A percentile compares a stretch with the other conserved stretches of the same genome.
phyloP scores from a whole-genome alignment of 1,140 invertebrate species.

The Galleria mellonella region DNA sequence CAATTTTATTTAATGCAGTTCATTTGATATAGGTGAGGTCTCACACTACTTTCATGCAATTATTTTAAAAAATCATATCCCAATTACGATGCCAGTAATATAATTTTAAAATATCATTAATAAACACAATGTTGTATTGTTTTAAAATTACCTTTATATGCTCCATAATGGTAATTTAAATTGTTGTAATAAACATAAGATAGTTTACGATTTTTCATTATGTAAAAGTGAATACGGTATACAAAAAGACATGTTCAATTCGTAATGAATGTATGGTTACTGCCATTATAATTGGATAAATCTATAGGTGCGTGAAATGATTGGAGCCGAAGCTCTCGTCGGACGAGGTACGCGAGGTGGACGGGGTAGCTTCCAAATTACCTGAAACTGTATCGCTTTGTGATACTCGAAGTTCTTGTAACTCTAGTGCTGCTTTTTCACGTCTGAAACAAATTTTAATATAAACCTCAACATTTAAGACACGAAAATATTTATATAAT shows the following conservation, averaged over 20 bases:
- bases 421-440: slow-evolving; percentile 73
- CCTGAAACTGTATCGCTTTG: slow-evolving; percentile 71
- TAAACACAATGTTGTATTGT: too few species aligned
- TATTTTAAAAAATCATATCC: neutral
- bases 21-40: neutral
- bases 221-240: too few species aligned
- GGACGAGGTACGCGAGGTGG: slow-evolving; percentile 41
- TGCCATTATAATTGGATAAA: slow-evolving; percentile 8
- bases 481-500: slow-evolving; percentile 3
- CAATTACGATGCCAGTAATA: neutral
- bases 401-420: slow-evolving; percentile 63
- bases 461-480: neutral
- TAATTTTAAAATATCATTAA: neutral
- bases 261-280: too few species aligned
- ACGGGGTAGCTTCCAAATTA: slow-evolving; percentile 52
- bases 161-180: too few species aligned
- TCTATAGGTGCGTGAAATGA: slow-evolving; percentile 55
- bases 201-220: too few species aligned
- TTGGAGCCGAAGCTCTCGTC: slow-evolving; percentile 48
- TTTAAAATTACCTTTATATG: too few species aligned
- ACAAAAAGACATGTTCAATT: too few species aligned
- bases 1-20: too few species aligned
- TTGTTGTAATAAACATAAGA: too few species aligned
- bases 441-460: slow-evolving; percentile 49
- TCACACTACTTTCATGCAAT: slow-evolving; percentile 1